A percentile compares a stretch with the other conserved stretches of the same genome.
These are phyloP conservation scores for Monomorium pharaonis DNA, from an alignment of 1,140 invertebrate species.

Conservation along the genomic window DNA sequence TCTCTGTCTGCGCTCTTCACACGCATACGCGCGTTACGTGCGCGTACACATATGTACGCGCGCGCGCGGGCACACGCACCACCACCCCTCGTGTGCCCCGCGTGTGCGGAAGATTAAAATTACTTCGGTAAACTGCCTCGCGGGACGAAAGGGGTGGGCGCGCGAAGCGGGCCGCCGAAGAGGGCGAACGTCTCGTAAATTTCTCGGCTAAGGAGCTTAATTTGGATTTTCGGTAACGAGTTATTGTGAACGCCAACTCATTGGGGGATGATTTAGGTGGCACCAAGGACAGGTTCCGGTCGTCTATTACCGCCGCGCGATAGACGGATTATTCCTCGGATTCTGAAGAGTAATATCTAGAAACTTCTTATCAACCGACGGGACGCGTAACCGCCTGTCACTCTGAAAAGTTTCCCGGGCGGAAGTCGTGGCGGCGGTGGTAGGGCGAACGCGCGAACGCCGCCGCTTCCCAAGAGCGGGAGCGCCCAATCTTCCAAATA, in stretches of 20 bases:
- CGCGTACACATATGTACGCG: not conserved
- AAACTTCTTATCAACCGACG: slow-evolving; percentile 61
- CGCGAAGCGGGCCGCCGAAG: slow-evolving; percentile 32
- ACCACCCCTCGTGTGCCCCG: slow-evolving; percentile 42
- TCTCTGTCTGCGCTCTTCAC: slow-evolving; percentile 19
- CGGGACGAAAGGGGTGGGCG: slow-evolving; percentile 50
- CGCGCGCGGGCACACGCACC: slow-evolving; percentile 49
- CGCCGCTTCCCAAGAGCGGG: not conserved
- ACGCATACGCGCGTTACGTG: not conserved
- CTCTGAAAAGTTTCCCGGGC: slow-evolving; percentile 23
- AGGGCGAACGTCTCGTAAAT: slow-evolving; percentile 81
- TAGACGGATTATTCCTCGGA: slow-evolving; percentile 68
- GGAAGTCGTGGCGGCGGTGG: slow-evolving; percentile 18
- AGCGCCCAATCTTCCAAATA: slow-evolving; percentile 36
- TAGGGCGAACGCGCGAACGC: not conserved
- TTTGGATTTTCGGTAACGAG: slow-evolving; percentile 85
- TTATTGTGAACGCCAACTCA: slow-evolving; percentile 81
- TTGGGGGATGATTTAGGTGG: slow-evolving; percentile 76
- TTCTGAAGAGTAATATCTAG: slow-evolving; percentile 62
- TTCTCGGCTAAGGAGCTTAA: slow-evolving; percentile 85
- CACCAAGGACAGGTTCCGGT: slow-evolving; percentile 68
- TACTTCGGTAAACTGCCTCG: slow-evolving; percentile 81
- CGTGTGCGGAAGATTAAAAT: slow-evolving; percentile 83
- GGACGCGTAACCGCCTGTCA: slow-evolving; percentile 43
- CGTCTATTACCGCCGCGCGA: slow-evolving; percentile 66